Base-by-base conservation (phyloP, 2,888 invertebrate species). In the Slavum lentiscoides region DNA sequence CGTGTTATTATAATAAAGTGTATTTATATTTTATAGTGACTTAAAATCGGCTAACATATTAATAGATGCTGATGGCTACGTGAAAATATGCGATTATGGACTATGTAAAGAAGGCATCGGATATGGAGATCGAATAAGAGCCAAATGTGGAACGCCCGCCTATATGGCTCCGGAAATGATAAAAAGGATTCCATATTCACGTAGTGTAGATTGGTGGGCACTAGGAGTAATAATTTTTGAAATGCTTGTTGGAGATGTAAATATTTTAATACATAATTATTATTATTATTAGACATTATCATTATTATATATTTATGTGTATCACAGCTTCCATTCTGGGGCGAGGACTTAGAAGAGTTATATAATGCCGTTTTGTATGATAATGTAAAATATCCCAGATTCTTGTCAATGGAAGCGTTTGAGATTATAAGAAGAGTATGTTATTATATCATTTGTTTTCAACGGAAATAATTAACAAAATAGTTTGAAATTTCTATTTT, bases 171-270 rank as follows among this genome's bases (percentile, higher is more conserved):
- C 98, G 0, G 99, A 99, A 89, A 98, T 99, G 62, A 90, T 99
- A 82, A 98, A 98, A 0, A 99, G 99, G 86, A 96, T 97, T 5
- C 95, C 97, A 0, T 99, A 99, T 87, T 99, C 99, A 1, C 91
- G 99, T 83, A 97, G 98, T 70, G 99, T 99, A 8, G 99, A 99
- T 88, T 99, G 99, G 99, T 99, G 99, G 99, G 99, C 98, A 8
- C 91, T 99, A 69, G 99, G 99, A 68, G 99, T 99, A 21, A 90
- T 99, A 83, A 97, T 99, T 86, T 99, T 98, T 88, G 99, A 99
- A 89, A 99, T 99, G 99, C 90, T 99, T 85, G 98, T 99, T 82
- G 98, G 98, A 83, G 98, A 98, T 90, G 94, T 94, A 85, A 88
- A 87, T 84, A 80, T 49, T 72, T 1, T 5, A 23, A 19, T 73